Conservation (phyloP, 2,797 vertebrate species). For the Hydrolagus colliei region DNA sequence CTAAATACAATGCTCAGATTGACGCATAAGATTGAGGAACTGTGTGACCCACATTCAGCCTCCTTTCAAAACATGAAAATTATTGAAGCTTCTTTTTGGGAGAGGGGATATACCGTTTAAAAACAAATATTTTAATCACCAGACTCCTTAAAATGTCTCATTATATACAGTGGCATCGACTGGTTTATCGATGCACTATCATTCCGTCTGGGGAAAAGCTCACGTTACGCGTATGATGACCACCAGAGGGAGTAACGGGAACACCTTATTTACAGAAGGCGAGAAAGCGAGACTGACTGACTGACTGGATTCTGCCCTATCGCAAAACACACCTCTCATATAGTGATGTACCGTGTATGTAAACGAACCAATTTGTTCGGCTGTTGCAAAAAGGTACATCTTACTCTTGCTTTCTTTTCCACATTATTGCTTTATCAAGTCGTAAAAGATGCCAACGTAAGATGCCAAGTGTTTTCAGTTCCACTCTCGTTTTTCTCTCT, state of each 20-base stretch:
- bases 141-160: not conserved
- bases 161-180: not conserved
- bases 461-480: slow-evolving; percentile 5
- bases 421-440: slow-evolving; percentile 31
- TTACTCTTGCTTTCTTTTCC: slow-evolving; percentile 8
- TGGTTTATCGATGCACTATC: not conserved
- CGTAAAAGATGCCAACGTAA: slow-evolving; percentile 6
- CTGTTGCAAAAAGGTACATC: not conserved
- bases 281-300: not conserved
- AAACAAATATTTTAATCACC: not conserved
- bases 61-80: not conserved
- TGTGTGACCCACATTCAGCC: no score
- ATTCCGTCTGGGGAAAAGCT: slow-evolving; percentile 1
- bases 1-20: no score
- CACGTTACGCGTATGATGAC: not conserved
- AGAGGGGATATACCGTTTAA: not conserved
- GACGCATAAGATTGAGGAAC: not conserved
- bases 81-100: not conserved
- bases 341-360: not conserved
- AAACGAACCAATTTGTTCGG: not conserved
- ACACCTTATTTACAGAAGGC: not conserved
- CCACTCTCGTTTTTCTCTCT: not conserved
- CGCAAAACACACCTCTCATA: not conserved
- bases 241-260: slow-evolving; percentile 14
- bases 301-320: not conserved